Percentiles rank a stretch among this genome's conserved stretches.
Evolutionary conservation across 2,888 invertebrate genomes (phyloP).

Genomic region (Selenia dentaria): DNA sequence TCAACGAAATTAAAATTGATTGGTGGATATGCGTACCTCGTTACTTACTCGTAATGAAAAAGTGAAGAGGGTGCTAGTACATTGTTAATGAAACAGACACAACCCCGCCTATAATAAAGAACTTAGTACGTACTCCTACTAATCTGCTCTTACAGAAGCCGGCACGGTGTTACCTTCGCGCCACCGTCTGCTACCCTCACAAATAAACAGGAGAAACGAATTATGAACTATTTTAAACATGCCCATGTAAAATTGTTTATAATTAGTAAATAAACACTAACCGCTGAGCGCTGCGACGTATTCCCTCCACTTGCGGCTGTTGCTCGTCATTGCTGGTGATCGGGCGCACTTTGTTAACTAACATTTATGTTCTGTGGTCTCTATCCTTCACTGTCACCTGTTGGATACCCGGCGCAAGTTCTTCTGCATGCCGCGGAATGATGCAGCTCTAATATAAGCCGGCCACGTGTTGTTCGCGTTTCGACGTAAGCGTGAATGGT

Average conservation of each 20-base stretch:
- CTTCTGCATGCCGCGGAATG: conserved; percentile 37
- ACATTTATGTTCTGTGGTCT: conserved; percentile 69
- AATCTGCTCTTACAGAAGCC: conserved; percentile 5
- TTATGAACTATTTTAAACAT: background rate
- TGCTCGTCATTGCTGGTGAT: conserved; percentile 64
- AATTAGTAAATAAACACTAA: conserved; percentile 57
- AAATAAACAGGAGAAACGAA: background rate
- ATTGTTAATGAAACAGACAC: no score
- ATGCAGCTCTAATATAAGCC: conserved; percentile 67
- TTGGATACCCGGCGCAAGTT: conserved; percentile 41
- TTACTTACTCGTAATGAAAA: no score
- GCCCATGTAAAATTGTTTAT: conserved; percentile 19
- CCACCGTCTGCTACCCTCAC: background rate
- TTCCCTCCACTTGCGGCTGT: conserved; percentile 76
- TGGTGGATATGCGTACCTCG: no score
- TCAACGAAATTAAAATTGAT: no score
- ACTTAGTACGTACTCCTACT: no score
- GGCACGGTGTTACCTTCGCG: conserved; percentile 3
- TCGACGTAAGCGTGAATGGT: conserved; percentile 71
- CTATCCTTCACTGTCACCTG: conserved; percentile 52
- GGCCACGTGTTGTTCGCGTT: conserved; percentile 74
- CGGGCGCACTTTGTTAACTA: conserved; percentile 60
- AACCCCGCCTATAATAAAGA: no score
- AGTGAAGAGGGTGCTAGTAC: no score
- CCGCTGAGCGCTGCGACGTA: conserved; percentile 79